phyloP scores from a whole-genome alignment of 2,888 invertebrate species.

The Atrina japonica region DNA sequence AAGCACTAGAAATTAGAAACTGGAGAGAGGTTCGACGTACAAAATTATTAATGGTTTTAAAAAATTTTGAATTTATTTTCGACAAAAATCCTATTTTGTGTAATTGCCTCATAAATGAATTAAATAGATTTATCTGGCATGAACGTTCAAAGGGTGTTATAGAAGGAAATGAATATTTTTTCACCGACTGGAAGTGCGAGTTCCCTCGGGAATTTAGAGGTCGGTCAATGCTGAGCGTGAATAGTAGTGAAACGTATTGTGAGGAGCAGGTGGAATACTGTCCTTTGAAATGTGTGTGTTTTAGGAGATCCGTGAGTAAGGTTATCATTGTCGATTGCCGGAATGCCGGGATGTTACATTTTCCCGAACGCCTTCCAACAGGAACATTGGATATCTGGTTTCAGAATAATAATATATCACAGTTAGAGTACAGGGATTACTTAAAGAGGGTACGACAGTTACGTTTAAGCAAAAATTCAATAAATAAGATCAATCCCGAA shows the following conservation, averaged over 20 bases:
- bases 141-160: constrained; percentile 25
- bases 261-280: constrained; percentile 27
- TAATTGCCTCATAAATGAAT: constrained; percentile 38
- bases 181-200: constrained; percentile 49
- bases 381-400: constrained; percentile 55
- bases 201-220: constrained; percentile 42
- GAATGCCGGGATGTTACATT: constrained; percentile 2
- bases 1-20: neutral
- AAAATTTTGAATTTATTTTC: constrained; percentile 46
- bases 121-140: constrained; percentile 32
- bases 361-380: constrained; percentile 45
- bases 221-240: constrained; percentile 35
- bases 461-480: constrained; percentile 23
- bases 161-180: constrained; percentile 50
- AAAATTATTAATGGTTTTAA: constrained; percentile 32
- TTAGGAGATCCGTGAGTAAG: constrained; percentile 31
- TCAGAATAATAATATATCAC: constrained; percentile 50
- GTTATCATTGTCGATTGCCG: constrained; percentile 55
- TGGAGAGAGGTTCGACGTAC: neutral
- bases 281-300: constrained; percentile 49
- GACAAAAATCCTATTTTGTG: constrained; percentile 45
- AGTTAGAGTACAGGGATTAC: constrained; percentile 37
- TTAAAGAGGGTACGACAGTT: constrained; percentile 40
- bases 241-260: constrained; percentile 42
- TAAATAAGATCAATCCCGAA: neutral